Percentiles rank a stretch among this genome's conserved stretches.
These are phyloP conservation scores for Drosophila subsilvestris DNA, from an alignment of 2,888 invertebrate species.

Conservation along the genomic window DNA sequence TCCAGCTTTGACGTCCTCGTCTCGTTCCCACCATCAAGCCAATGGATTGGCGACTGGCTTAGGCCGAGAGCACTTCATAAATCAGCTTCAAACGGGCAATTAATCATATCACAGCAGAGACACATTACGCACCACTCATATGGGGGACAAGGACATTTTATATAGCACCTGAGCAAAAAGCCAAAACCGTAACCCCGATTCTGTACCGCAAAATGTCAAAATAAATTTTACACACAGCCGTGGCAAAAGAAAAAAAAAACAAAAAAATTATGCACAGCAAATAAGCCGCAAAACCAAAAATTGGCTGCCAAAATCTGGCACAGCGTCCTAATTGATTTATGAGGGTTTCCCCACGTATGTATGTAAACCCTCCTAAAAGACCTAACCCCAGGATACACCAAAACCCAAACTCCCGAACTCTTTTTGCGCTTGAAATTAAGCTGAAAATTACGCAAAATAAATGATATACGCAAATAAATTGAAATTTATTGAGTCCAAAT, in stretches of 20 bases:
- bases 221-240: constrained; percentile 36
- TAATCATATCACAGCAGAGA: constrained; percentile 56
- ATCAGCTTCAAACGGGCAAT: constrained; percentile 63
- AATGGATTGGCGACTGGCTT: constrained; percentile 43
- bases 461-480: constrained; percentile 84
- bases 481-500: constrained; percentile 79
- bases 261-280: constrained; percentile 49
- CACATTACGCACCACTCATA: constrained; percentile 29
- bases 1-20: constrained; percentile 8
- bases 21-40: constrained; percentile 10
- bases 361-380: constrained; percentile 55
- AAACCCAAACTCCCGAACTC: constrained; percentile 14
- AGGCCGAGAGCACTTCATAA: constrained; percentile 54
- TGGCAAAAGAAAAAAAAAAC: background rate
- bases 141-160: constrained; percentile 2
- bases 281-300: constrained; percentile 78
- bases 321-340: constrained; percentile 82
- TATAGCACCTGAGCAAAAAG: constrained; percentile 60
- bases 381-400: background rate
- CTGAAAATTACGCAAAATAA: constrained; percentile 82
- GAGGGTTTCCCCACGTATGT: constrained; percentile 66
- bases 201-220: constrained; percentile 47
- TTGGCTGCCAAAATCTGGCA: constrained; percentile 69
- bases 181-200: constrained; percentile 42
- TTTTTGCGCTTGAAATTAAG: constrained; percentile 75